Base-by-base conservation (phyloP, 1,140 invertebrate species). In the Drosophila sp. region DNA sequence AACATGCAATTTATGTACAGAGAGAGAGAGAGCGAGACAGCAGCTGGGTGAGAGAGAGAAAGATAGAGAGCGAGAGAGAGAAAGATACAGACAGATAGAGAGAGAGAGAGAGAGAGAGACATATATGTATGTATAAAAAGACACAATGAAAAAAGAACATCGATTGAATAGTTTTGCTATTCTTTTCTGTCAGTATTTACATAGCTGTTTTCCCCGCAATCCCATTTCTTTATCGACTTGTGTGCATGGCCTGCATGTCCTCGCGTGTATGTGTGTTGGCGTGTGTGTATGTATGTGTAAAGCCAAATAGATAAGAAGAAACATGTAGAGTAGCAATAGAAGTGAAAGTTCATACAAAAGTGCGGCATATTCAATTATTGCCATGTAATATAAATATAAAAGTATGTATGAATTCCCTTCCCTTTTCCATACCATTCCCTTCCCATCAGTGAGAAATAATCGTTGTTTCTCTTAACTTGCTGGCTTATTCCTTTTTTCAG, bases 21-120 rank as follows among this genome's bases (percentile, higher is more conserved):
- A 35, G 25, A 60, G 54, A 58, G 6, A 62, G 35, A 41, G 33
- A 60, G n/a, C 57, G 25, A 60, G 40, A 60, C 33, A 41, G 27
- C 30, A 30, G 56, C 29, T 38, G n/a, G 33, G n/a, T 47, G 35
- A 63, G 8, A 58, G 27, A 60, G 55, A 73, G 54, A 73, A n/a
- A 64, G 32, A 35, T 35, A 66, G 17, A 57, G 25, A 61, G 44
- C 54, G 17, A 60, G 41, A 41, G 11, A 33, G 11, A 61, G 32
- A 10, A 57, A 41, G 32, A 38, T 35, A 66, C 8, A 60, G 44
- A 41, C 3, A 38, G 11, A 61, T 29, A 58, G 23, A 63, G 10
- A 50, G 38, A 60, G 40, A 63, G 5, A 63, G 33, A 60, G 60
- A 72, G 40, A 73, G 30, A 63, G 30, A 33, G 41, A 65, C n/a